These are phyloP conservation scores for Hestina assimilis DNA, from an alignment of 1,140 invertebrate genomes.

Conservation along the genomic window DNA sequence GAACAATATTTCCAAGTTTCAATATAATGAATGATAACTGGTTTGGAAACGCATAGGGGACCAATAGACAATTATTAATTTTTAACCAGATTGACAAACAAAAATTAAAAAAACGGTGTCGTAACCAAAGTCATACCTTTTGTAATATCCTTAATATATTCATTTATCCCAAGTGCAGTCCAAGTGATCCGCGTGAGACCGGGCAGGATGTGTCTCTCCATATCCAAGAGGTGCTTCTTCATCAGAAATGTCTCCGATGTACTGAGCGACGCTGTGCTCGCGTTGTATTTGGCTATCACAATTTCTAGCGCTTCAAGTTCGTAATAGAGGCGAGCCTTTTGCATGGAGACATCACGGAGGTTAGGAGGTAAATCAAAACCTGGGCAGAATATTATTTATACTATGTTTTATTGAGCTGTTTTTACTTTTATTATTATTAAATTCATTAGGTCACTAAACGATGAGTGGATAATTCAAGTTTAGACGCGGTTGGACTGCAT, in stretches of 20 bases:
- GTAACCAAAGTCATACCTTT: too few relatives aligned
- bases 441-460: too few relatives aligned
- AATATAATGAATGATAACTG: too few relatives aligned
- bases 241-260: constrained; percentile 83
- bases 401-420: too few relatives aligned
- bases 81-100: too few relatives aligned
- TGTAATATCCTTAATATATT: constrained; percentile 80
- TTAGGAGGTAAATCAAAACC: constrained; percentile 84
- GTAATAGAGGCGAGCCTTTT: constrained; percentile 82
- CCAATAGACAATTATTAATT: too few relatives aligned
- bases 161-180: constrained; percentile 88
- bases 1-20: too few relatives aligned
- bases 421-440: too few relatives aligned
- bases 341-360: constrained; percentile 84
- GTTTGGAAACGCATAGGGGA: too few relatives aligned
- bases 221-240: constrained; percentile 83
- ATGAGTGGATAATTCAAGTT: too few relatives aligned
- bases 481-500: too few relatives aligned
- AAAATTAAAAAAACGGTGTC: too few relatives aligned
- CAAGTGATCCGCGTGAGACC: constrained; percentile 90
- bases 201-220: constrained; percentile 88
- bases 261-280: constrained; percentile 79
- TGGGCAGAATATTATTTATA: constrained; percentile 12
- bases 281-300: constrained; percentile 82
- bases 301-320: constrained; percentile 80